These are phyloP conservation scores for Drosophila bipectinata DNA, from an alignment of 1,140 invertebrate species.

Conservation along the genomic window DNA sequence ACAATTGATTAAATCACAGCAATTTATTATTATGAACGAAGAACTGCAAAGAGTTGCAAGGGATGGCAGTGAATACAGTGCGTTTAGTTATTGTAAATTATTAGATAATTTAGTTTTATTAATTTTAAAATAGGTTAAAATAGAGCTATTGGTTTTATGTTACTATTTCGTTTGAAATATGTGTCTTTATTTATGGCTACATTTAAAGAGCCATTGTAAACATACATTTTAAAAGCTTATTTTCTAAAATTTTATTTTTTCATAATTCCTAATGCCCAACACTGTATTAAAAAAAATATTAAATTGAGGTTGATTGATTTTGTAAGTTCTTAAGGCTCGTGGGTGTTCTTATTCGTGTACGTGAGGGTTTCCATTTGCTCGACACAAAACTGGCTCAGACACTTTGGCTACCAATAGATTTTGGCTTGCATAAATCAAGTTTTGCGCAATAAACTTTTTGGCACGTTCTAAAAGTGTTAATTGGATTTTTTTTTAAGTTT, in stretches of 20 bases:
- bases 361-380: slow-evolving; percentile 37
- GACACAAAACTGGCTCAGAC: slow-evolving; percentile 39
- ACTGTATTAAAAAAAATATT: not conserved
- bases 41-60: slow-evolving; percentile 13
- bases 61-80: slow-evolving; percentile 1
- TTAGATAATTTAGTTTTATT: too few species aligned
- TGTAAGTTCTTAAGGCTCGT: slow-evolving; percentile 38
- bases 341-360: slow-evolving; percentile 52
- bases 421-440: slow-evolving; percentile 63
- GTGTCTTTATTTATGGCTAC: too few species aligned
- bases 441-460: slow-evolving; percentile 65
- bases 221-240: too few species aligned
- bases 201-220: not conserved
- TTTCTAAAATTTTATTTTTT: not conserved
- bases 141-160: too few species aligned
- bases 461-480: slow-evolving; percentile 70
- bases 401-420: slow-evolving; percentile 55
- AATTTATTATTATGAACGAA: slow-evolving; percentile 73
- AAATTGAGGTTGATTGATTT: slow-evolving; percentile 69
- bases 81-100: not conserved
- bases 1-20: slow-evolving; percentile 79
- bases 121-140: too few species aligned
- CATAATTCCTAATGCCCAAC: not conserved
- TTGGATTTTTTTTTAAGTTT: slow-evolving; percentile 34
- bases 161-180: not conserved